Percentiles rank a stretch among this genome's conserved stretches.
Conservation (phyloP, 2,797 vertebrate genomes). For the Myotis myotis region DNA sequence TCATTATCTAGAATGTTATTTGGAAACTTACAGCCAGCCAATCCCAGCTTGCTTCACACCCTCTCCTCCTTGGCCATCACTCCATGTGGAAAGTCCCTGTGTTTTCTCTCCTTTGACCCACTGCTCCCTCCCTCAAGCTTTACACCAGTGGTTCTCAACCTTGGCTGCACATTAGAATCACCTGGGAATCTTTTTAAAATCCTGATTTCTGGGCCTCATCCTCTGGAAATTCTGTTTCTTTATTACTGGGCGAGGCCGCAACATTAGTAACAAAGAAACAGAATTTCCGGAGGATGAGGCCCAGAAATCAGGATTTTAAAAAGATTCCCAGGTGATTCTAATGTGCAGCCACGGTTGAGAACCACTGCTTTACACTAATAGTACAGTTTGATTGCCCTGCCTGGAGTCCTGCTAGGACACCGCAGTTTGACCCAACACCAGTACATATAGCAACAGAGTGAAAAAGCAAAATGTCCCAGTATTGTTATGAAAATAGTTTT, state of each 20-base stretch:
- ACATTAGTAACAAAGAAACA: too few species aligned
- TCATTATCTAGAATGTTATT: not conserved
- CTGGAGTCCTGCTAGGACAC: not conserved
- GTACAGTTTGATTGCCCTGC: not conserved
- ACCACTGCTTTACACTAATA: not conserved
- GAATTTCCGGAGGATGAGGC: too few species aligned
- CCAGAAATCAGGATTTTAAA: too few species aligned
- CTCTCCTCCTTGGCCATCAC: not conserved
- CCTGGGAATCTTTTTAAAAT: too few species aligned
- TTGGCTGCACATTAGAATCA: too few species aligned
- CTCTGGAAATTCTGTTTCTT: too few species aligned
- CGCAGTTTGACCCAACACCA: not conserved
- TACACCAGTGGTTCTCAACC: too few species aligned
- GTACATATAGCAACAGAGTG: not conserved
- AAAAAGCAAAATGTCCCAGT: not conserved
- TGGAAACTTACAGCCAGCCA: not conserved
- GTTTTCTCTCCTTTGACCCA: not conserved
- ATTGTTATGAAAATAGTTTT: slow-evolving; percentile 18
- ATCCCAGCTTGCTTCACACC: not conserved
- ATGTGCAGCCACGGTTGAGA: too few species aligned
- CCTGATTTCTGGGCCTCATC: too few species aligned
- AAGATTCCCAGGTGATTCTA: too few species aligned
- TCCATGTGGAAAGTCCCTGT: not conserved
- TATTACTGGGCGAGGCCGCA: too few species aligned
- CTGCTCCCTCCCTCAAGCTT: not conserved